Conservation (phyloP, 2,888 invertebrate species). For the Parnassius glacialis region DNA sequence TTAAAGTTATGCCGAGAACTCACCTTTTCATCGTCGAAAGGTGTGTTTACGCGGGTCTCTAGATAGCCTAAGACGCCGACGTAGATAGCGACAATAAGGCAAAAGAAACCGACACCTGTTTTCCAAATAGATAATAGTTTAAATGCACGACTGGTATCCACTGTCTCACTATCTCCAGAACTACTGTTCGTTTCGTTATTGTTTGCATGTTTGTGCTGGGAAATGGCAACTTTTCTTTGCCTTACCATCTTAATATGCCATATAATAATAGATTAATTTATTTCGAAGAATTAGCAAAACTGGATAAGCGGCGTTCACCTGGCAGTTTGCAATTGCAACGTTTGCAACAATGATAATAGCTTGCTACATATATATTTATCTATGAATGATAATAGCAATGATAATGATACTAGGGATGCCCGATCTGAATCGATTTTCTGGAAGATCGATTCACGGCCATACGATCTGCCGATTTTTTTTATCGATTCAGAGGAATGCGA, state of each 20-base stretch:
- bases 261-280: slow-evolving; percentile 8
- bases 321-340: background rate
- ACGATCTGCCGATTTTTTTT: no score
- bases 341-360: no score
- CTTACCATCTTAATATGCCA: slow-evolving; percentile 51
- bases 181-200: slow-evolving; percentile 58
- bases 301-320: slow-evolving; percentile 6
- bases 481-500: no score
- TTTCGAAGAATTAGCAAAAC: background rate
- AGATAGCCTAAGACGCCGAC: slow-evolving; percentile 91
- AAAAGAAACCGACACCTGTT: slow-evolving; percentile 80
- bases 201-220: slow-evolving; percentile 46
- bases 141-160: slow-evolving; percentile 41
- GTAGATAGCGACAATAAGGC: slow-evolving; percentile 86
- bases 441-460: no score
- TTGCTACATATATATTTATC: no score
- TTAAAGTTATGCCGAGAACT: background rate
- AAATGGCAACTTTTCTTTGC: slow-evolving; percentile 51
- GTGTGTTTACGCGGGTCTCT: slow-evolving; percentile 94
- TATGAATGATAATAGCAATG: no score
- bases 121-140: slow-evolving; percentile 76
- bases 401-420: no score
- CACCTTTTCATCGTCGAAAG: slow-evolving; percentile 89
- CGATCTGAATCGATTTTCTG: no score
- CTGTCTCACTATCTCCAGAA: slow-evolving; percentile 48